phyloP scores from a whole-genome alignment of 2,888 invertebrate genomes.

The Erebia palarica region DNA sequence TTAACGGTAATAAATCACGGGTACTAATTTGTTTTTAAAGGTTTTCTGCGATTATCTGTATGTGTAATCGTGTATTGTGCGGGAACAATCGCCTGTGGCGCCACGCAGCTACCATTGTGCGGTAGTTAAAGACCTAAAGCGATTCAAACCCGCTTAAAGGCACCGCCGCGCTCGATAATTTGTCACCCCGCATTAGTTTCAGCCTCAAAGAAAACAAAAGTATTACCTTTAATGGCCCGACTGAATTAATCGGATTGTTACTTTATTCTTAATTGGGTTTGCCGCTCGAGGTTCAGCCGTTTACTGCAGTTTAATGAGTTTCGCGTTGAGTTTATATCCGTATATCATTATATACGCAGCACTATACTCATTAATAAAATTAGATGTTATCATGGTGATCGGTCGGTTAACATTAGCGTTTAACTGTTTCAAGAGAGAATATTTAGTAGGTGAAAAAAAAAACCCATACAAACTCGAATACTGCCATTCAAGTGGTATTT shows the following conservation, averaged over 20 bases:
- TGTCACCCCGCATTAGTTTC: conserved; percentile 62
- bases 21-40: conserved; percentile 82
- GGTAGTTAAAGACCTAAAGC: conserved; percentile 42
- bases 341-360: conserved; percentile 15
- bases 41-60: conserved; percentile 73
- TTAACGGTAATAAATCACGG: conserved; percentile 74
- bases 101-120: conserved; percentile 57
- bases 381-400: conserved; percentile 23
- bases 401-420: conserved; percentile 20
- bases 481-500: background rate
- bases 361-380: conserved; percentile 25
- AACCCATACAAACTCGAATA: conserved; percentile 4
- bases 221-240: conserved; percentile 63
- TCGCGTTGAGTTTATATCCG: conserved; percentile 37
- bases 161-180: conserved; percentile 66
- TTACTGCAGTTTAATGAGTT: conserved; percentile 46
- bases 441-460: background rate
- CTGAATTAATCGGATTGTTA: conserved; percentile 72
- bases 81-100: conserved; percentile 61
- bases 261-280: conserved; percentile 61
- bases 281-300: conserved; percentile 48
- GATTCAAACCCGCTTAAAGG: conserved; percentile 49
- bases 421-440: conserved; percentile 12
- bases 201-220: conserved; percentile 62
- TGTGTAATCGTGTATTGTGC: conserved; percentile 74